phyloP scores from a whole-genome alignment of 2,113 vertebrate genomes.

The Castor canadensis region DNA sequence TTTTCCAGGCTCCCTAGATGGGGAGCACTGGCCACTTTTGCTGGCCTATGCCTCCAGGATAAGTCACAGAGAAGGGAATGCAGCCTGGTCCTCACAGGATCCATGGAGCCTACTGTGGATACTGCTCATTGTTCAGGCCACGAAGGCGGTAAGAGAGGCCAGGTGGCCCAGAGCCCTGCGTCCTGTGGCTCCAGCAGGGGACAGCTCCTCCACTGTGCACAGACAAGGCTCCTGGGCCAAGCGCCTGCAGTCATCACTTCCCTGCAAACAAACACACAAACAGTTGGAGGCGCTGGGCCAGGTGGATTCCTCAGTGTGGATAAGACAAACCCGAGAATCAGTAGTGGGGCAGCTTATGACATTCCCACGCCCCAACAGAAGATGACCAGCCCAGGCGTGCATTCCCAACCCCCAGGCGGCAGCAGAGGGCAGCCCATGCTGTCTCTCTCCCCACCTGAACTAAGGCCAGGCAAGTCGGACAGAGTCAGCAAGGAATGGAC shows the following conservation, averaged over 20 bases:
- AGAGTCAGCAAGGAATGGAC: background rate
- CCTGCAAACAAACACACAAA: background rate
- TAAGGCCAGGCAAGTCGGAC: background rate
- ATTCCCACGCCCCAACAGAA: background rate
- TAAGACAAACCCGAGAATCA: background rate
- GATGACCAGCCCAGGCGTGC: no score
- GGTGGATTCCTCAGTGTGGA: background rate
- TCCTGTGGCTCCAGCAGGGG: background rate
- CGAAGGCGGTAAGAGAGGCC: background rate
- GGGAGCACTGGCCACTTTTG: background rate
- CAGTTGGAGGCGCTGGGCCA: no score
- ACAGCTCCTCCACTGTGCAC: no score
- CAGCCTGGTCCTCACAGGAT: no score
- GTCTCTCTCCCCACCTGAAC: background rate
- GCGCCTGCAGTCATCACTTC: background rate
- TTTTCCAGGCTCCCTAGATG: background rate
- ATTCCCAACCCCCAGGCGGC: background rate
- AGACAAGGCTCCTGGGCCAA: background rate
- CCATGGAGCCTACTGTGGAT: background rate
- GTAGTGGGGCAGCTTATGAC: no score
- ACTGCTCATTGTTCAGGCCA: accelerated
- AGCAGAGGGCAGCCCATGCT: no score
- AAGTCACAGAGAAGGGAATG: accelerated
- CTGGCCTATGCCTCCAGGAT: background rate
- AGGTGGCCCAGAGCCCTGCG: background rate